Base-by-base conservation (phyloP, 2,888 invertebrate species). In the Synanthedon vespiformis region DNA sequence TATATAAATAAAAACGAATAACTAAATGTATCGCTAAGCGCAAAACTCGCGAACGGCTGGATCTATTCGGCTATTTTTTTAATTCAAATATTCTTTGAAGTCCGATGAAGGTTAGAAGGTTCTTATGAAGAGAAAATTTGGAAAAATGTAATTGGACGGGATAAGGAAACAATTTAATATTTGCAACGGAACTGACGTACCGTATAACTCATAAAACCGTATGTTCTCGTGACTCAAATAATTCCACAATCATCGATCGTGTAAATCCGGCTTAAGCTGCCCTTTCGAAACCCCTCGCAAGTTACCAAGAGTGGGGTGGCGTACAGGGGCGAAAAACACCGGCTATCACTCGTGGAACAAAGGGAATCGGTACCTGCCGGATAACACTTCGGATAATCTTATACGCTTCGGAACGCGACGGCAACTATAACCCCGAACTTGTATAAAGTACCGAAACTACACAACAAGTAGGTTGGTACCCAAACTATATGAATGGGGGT, bases 211-310 rank as follows among this genome's bases (percentile, higher is more conserved):
- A 34, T 51, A 3, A 16, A 11, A 48, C 48, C 48, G 48, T 16
- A 12, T 48, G 48, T 48, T 13, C 18, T 48, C 18, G 18, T 11
- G 44, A 18, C 22, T 22, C 22, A 48, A 18, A 48, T 22, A 48
- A 48, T 44, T 48, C 48, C 48, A 48, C 48, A 48, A 48, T 48
- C 72, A 78, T 80, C 74, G 79, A 73, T 76, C 76, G 65, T 66
- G 67, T 69, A 77, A 81, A 79, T 72, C 77, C 70, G 70, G 70
- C 77, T 71, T 77, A 77, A 73, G 73, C 66, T 64, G 68, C 70
- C 71, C 71, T 74, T 67, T 69, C 73, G 69, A 69, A 67, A 67
- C 64, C 34, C 34, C 34, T 34, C 34, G 22, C 34, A 10, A 34
- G 34, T 65, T 61, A 63, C 61, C 55, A 44, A 44, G 53, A 51